A percentile compares a stretch with the other conserved stretches of the same genome.
phyloP scores from a whole-genome alignment of 1,140 invertebrate genomes.

The Frieseomelitta varia region DNA sequence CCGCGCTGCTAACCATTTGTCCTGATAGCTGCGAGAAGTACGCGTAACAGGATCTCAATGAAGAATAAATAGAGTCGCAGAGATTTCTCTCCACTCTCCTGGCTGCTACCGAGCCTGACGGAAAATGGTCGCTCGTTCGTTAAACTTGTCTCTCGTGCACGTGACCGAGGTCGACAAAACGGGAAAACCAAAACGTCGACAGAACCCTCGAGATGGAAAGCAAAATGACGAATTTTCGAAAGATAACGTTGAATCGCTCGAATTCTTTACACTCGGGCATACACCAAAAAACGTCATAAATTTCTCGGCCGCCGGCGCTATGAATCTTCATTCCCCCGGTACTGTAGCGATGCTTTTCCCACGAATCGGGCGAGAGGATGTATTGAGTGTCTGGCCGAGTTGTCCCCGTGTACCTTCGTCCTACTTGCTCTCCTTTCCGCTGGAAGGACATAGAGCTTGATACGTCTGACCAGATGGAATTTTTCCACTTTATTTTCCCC shows the following conservation, averaged over 20 bases:
- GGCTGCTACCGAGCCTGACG: not conserved
- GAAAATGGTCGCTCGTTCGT: not conserved
- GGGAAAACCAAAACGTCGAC: not conserved
- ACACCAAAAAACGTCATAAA: conserved; percentile 30
- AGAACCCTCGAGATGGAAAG: too few relatives aligned
- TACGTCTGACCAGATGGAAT: conserved; percentile 69
- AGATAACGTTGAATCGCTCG: not conserved
- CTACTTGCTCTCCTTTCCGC: conserved; percentile 14
- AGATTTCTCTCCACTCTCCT: not conserved
- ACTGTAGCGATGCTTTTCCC: not conserved
- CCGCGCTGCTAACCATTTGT: not conserved
- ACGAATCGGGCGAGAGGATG: conserved; percentile 35
- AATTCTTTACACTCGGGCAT: not conserved
- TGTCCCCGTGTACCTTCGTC: conserved; percentile 20
- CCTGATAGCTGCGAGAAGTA: not conserved
- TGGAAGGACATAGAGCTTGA: conserved; percentile 27
- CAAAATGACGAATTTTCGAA: too few relatives aligned
- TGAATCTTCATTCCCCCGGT: conserved; percentile 20
- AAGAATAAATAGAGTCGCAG: not conserved
- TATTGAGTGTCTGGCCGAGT: conserved; percentile 50
- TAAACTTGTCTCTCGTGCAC: not conserved
- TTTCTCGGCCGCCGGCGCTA: not conserved
- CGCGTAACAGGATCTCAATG: not conserved
- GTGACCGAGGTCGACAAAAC: not conserved
- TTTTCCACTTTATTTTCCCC: conserved; percentile 72